Evolutionary conservation across 1,140 invertebrate species (phyloP).

Genomic region (Belonocnema kinseyi): DNA sequence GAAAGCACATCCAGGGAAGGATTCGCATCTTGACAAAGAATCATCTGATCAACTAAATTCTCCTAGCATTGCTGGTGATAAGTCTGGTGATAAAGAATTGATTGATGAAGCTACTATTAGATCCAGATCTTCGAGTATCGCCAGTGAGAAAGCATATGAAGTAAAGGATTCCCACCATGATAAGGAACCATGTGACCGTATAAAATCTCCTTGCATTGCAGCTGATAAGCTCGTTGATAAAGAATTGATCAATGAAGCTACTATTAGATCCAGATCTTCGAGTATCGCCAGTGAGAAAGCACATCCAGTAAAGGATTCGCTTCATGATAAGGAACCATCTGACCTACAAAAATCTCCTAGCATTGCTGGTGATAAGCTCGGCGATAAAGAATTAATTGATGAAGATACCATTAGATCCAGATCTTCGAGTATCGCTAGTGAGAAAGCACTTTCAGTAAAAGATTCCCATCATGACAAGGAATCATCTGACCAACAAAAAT

Average conservation of each 20-base stretch:
- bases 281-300: too few species aligned
- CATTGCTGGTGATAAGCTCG: neutral
- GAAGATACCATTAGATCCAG: too few species aligned
- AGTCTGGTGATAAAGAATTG: constrained; percentile 39
- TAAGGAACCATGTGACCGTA: constrained; percentile 42
- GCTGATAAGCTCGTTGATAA: too few species aligned
- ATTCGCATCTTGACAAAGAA: too few species aligned
- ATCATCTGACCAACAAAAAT: neutral
- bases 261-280: too few species aligned
- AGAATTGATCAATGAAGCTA: too few species aligned
- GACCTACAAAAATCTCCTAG: constrained; percentile 5
- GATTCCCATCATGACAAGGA: constrained; percentile 44
- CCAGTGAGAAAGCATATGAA: neutral
- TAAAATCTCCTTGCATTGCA: constrained; percentile 39
- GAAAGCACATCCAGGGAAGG: constrained; percentile 18
- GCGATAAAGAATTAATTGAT: constrained; percentile 1
- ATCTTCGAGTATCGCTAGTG: too few species aligned
- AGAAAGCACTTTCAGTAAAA: too few species aligned
- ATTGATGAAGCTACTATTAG: neutral
- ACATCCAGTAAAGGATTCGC: neutral
- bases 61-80: neutral
- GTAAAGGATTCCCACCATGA: too few species aligned
- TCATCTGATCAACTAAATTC: constrained; percentile 40
- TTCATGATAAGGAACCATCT: neutral
- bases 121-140: too few species aligned